Base-by-base conservation (phyloP, 2,888 invertebrate species). In the Sesamia inferens region DNA sequence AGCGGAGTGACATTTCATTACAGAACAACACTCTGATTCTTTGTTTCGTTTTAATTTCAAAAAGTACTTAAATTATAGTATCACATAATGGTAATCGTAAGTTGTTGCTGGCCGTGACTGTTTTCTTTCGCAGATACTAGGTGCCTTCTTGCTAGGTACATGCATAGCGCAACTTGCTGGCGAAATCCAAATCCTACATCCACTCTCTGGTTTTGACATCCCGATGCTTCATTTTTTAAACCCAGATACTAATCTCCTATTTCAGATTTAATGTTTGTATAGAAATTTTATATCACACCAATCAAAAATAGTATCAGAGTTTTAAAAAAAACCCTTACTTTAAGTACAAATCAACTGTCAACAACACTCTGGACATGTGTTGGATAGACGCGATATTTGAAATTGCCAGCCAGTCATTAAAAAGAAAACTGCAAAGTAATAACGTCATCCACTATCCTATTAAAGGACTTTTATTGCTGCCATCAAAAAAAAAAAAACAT, bases 381-480 rank as follows among this genome's bases (percentile, higher is more conserved):
- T n/a, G 10, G n/a, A 51, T 51, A 10, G 55, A 16, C 10, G 31
- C 31, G 58, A 58, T 31, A 2, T 58, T 10, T 16, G 10, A 16
- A 58, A 58, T 58, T 10, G 5, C 31, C 31, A 16, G 10, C 16
- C 8, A 24, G 5, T 16, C 5, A n/a, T 54, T 11, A 54, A 55
- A 22, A 19, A 31, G 0, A 31, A 68, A 47, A 16, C 0, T 14
- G 22, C 14, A 31, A 68, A 66, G 78, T 79, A 84, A 82, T 85
- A 81, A 72, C 76, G 71, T 78, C 74, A 79, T 88, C 87, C 87
- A 86, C 88, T 87, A 90, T 86, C 88, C 90, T 91, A 94, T 94
- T 94, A 94, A 93, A 91, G 86, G 88, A 86, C 86, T 93, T 93
- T 94, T 93, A 93, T 85, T 82, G 88, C 90, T 90, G 90, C 89